Evolutionary conservation across 1,140 invertebrate genomes (phyloP).

Genomic region (Piezodorus guildinii): DNA sequence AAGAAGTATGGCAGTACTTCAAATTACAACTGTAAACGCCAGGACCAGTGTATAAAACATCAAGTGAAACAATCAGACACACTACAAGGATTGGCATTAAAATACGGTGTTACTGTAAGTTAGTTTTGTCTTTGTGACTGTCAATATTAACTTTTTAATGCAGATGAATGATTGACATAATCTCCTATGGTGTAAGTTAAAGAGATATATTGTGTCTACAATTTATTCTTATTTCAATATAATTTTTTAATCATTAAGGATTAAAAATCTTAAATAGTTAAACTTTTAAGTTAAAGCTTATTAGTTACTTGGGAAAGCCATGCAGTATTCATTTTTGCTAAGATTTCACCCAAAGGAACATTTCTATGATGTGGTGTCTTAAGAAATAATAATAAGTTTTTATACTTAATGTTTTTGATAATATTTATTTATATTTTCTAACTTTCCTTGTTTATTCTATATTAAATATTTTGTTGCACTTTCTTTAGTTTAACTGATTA

Average conservation of each 20-base stretch:
- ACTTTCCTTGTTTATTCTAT: too few species aligned
- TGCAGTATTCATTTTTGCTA: too few species aligned
- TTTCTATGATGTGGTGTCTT: too few species aligned
- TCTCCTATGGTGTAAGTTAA: not conserved
- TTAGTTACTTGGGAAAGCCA: too few species aligned
- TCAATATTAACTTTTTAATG: not conserved
- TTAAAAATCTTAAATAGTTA: too few species aligned
- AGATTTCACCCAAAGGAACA: too few species aligned
- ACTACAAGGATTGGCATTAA: constrained; percentile 82
- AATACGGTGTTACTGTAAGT: constrained; percentile 83
- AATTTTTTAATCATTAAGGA: not conserved
- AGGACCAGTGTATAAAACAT: constrained; percentile 62
- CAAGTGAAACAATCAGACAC: constrained; percentile 68
- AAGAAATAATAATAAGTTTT: too few species aligned
- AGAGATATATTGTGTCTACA: not conserved
- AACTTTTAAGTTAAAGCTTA: too few species aligned
- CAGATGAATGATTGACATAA: not conserved
- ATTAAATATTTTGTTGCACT: too few species aligned
- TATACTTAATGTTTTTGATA: too few species aligned
- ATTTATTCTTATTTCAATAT: not conserved
- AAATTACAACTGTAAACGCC: constrained; percentile 45
- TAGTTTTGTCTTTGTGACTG: not conserved
- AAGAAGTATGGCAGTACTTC: constrained; percentile 85
- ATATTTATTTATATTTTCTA: too few species aligned
- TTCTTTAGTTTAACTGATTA: too few species aligned